phyloP scores from a whole-genome alignment of 2,113 vertebrate species.

The Fregetta grallaria region DNA sequence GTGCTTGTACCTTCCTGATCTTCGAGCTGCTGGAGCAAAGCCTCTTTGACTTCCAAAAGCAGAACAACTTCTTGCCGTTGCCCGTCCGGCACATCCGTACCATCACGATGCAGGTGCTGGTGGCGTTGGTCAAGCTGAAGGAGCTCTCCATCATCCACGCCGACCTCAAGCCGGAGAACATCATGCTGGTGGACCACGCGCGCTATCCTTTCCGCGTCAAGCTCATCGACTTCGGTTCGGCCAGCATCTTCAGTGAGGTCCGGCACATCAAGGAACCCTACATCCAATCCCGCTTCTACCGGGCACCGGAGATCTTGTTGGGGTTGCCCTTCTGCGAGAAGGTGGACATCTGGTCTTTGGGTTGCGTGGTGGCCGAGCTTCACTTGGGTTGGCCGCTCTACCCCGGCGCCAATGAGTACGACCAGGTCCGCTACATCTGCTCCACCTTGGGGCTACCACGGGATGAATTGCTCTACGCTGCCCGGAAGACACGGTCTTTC shows the following conservation, averaged over 20 bases:
- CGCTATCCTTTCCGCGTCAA: constrained; percentile 76
- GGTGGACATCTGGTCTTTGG: constrained; percentile 80
- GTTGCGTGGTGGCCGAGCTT: constrained; percentile 76
- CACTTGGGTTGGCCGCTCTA: constrained; percentile 80
- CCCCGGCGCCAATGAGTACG: constrained; percentile 69
- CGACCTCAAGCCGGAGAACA: constrained; percentile 80
- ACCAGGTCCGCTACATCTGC: constrained; percentile 79
- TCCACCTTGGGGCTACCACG: constrained; percentile 74
- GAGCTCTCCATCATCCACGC: constrained; percentile 79
- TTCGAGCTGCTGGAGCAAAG: constrained; percentile 80
- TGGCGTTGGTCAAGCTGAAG: constrained; percentile 71
- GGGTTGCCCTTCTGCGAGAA: constrained; percentile 80
- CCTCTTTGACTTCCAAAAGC: constrained; percentile 77
- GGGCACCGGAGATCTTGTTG: constrained; percentile 78
- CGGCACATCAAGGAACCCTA: constrained; percentile 71
- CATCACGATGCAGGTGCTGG: constrained; percentile 72
- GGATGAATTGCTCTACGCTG: constrained; percentile 48
- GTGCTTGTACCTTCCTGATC: constrained; percentile 72
- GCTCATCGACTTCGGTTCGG: constrained; percentile 78
- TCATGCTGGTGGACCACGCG: constrained; percentile 78
- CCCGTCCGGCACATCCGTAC: constrained; percentile 73
- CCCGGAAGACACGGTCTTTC: constrained; percentile 71
- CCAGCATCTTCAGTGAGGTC: constrained; percentile 73
- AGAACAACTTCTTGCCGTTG: constrained; percentile 71
- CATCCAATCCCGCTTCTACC: constrained; percentile 81